Evolutionary conservation across 2,888 invertebrate species (phyloP), one percentile per base, ranked within the genome.

Genomic region (Andrena dorsata): DNA sequence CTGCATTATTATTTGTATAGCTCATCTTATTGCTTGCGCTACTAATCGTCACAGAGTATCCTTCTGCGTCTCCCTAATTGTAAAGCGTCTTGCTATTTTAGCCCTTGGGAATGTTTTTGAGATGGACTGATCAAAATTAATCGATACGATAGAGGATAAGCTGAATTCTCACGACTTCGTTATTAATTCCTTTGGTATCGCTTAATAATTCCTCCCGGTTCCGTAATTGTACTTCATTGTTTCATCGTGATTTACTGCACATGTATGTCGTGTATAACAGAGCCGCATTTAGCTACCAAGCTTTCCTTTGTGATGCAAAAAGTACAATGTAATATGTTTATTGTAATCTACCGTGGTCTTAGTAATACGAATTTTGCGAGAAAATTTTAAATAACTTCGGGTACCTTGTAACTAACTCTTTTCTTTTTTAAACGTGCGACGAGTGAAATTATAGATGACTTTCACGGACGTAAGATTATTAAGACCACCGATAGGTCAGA

Each of bases 11-110:
- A 60, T 16, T 58, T 28, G 66, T 53, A 69, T 64, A 74, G 73
- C 49, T 47, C 32, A 32, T 83, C 49, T 71, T 75, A 56, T 70
- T 41, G 83, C 77, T 83, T 83, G 71, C 51, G 83, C 47, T 83
- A 83, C 60, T 71, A 75, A 69, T 77, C 71, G 63, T 71, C 30
- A 47, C 30, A 68, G 56, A 72, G 56, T 35, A 74, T 69, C 32
- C 72, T 72, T 41, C 47, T 71, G 26, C 56, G 56, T 68, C 26
- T 20, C 20, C n/a, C 10, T 65, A 51, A 58, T n/a, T 61, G 41
- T 73, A 72, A 71, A 76, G 53, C 58, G 20, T 74, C 8, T 66
- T 74, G 51, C 51, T 61, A 35, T n/a, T 51, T 82, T 68, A 35
- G 8, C 70, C 23, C 35, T 70, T 71, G 8, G 73, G 61, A 13